Conservation (phyloP, 1,140 invertebrate species). For the Gonioctena quinquepunctata region DNA sequence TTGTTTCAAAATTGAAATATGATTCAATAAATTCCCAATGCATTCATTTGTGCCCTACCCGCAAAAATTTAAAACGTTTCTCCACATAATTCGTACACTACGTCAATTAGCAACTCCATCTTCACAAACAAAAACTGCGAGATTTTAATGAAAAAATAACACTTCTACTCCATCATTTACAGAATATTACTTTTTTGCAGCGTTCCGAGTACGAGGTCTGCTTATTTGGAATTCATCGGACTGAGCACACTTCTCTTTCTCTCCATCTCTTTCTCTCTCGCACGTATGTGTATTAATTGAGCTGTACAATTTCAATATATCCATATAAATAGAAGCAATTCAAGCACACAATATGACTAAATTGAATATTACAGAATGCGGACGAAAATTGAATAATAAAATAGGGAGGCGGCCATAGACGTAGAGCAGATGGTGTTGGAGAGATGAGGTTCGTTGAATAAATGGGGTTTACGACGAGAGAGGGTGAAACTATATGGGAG, state of each 20-base stretch:
- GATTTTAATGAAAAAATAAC: slow-evolving; percentile 1
- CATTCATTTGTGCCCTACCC: not conserved
- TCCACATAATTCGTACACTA: not conserved
- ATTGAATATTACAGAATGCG: slow-evolving; percentile 48
- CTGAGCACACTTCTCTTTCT: slow-evolving; percentile 1
- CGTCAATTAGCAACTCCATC: not conserved
- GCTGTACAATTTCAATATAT: slow-evolving; percentile 48
- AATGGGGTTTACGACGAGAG: too few relatives aligned
- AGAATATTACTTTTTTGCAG: slow-evolving; percentile 2
- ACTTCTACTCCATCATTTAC: not conserved
- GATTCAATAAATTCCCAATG: too few relatives aligned
- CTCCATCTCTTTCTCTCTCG: slow-evolving; percentile 16
- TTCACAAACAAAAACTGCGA: not conserved
- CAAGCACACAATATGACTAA: slow-evolving; percentile 45
- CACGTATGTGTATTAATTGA: slow-evolving; percentile 44
- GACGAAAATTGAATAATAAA: slow-evolving; percentile 49
- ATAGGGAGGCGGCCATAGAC: slow-evolving; percentile 25
- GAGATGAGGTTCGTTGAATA: too few relatives aligned
- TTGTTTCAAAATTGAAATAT: too few relatives aligned
- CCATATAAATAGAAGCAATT: slow-evolving; percentile 47
- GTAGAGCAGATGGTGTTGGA: too few relatives aligned
- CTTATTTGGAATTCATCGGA: slow-evolving; percentile 36
- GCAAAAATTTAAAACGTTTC: not conserved
- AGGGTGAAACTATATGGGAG: too few relatives aligned
- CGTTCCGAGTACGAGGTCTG: not conserved